These are phyloP conservation scores for Seriola dumerili DNA, from an alignment of 2,113 vertebrate genomes.

Conservation along the genomic window DNA sequence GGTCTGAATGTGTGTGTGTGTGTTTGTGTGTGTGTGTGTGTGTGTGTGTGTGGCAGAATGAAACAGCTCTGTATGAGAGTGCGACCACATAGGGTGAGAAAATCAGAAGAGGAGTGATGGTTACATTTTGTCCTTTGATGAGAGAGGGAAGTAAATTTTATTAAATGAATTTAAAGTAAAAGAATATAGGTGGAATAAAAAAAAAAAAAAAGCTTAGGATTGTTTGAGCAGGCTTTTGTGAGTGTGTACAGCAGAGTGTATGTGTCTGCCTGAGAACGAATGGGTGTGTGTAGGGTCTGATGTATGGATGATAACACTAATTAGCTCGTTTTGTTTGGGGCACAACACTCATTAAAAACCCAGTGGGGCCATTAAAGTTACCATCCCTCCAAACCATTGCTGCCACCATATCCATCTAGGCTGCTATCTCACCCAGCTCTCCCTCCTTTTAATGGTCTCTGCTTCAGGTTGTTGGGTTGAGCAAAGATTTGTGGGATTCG, in stretches of 20 bases:
- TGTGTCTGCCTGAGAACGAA: constrained; percentile 62
- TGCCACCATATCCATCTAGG: constrained; percentile 83
- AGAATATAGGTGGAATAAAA: not conserved
- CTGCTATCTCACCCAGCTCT: constrained; percentile 75
- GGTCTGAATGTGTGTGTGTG: constrained; percentile 41
- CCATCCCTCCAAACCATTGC: constrained; percentile 85
- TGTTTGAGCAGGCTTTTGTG: constrained; percentile 27
- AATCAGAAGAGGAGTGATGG: constrained; percentile 31
- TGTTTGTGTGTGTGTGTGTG: too few relatives aligned
- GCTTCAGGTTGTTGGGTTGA: constrained; percentile 85
- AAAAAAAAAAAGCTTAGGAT: constrained; percentile 18
- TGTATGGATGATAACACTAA: constrained; percentile 89
- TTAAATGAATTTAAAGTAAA: not conserved
- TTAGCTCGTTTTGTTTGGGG: constrained; percentile 90
- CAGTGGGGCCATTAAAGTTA: constrained; percentile 88
- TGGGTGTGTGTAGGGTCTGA: constrained; percentile 83
- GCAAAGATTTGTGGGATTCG: constrained; percentile 79
- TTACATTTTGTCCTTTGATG: constrained; percentile 1
- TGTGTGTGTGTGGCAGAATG: not conserved
- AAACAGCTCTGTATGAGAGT: constrained; percentile 43
- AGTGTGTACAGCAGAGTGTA: constrained; percentile 46
- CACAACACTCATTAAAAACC: constrained; percentile 89
- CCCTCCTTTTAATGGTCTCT: constrained; percentile 82
- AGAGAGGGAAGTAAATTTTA: not conserved
- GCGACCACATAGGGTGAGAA: constrained; percentile 30